A percentile compares a stretch with the other conserved stretches of the same genome.
Evolutionary conservation across 1,140 invertebrate genomes (phyloP).

Genomic region (Onthophagus taurus): DNA sequence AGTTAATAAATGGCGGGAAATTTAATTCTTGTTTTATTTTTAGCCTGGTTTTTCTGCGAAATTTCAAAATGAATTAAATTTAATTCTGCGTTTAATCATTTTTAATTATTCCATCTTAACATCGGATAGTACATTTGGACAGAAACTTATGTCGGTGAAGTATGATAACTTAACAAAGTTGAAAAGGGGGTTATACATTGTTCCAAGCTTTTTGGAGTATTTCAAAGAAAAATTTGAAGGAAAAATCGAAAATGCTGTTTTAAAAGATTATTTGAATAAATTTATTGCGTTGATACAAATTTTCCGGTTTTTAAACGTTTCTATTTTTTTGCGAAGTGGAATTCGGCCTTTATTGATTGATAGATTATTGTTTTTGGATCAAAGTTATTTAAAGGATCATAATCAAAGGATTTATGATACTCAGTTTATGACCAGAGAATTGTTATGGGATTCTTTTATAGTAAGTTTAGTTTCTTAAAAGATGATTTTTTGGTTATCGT

Average conservation of each 20-base stretch:
- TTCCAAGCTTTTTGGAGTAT: constrained; percentile 26
- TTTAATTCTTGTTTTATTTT: constrained; percentile 18
- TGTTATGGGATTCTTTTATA: constrained; percentile 37
- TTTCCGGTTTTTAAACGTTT: constrained; percentile 32
- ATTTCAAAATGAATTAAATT: constrained; percentile 29
- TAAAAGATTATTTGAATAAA: constrained; percentile 23
- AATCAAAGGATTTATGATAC: constrained; percentile 24
- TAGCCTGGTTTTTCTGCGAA: constrained; percentile 25
- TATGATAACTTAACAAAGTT: constrained; percentile 29
- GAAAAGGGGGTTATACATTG: constrained; percentile 27
- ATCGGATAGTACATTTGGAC: constrained; percentile 32
- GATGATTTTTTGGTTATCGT: not conserved
- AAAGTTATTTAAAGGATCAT: constrained; percentile 27
- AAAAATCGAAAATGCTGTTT: constrained; percentile 15
- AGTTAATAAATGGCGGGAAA: too few relatives aligned
- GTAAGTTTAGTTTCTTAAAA: constrained; percentile 20
- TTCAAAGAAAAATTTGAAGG: constrained; percentile 28
- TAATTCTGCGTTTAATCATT: constrained; percentile 26
- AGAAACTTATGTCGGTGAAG: constrained; percentile 34
- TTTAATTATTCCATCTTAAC: constrained; percentile 29
- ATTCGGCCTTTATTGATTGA: constrained; percentile 31
- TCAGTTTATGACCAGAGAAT: constrained; percentile 34
- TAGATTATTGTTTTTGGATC: constrained; percentile 30
- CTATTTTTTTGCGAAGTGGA: constrained; percentile 30
- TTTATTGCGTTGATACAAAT: constrained; percentile 24